phyloP scores from a whole-genome alignment of 2,888 invertebrate genomes.

The Synanthedon formicaeformis region DNA sequence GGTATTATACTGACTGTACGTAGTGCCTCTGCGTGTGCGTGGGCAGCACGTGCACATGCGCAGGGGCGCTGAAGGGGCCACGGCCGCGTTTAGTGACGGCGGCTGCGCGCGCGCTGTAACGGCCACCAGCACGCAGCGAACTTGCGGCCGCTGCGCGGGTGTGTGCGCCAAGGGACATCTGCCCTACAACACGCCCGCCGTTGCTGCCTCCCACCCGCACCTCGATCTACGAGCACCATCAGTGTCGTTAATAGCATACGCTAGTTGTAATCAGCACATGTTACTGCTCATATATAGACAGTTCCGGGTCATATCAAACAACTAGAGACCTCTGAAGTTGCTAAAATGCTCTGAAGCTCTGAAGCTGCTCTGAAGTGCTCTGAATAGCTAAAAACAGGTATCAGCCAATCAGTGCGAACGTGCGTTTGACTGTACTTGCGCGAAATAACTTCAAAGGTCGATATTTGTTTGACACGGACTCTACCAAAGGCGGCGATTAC shows the following conservation, averaged over 20 bases:
- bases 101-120: constrained; percentile 90
- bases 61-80: constrained; percentile 88
- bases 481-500: no score
- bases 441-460: no score
- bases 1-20: constrained; percentile 45
- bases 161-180: constrained; percentile 88
- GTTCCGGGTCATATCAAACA: no score
- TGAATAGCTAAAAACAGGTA: no score
- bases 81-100: constrained; percentile 89
- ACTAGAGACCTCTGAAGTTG: no score
- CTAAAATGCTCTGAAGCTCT: no score
- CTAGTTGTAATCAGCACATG: no score
- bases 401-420: no score
- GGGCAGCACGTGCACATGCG: constrained; percentile 79
- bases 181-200: constrained; percentile 72
- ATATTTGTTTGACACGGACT: no score
- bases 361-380: no score
- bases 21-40: constrained; percentile 58
- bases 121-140: constrained; percentile 85
- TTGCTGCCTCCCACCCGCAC: constrained; percentile 46
- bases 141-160: constrained; percentile 91
- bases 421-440: no score
- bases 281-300: no score
- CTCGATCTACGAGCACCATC: constrained; percentile 35
- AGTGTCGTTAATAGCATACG: background rate